Evolutionary conservation across 1,140 invertebrate genomes (phyloP).

Genomic region (Tetranychus urticae): DNA sequence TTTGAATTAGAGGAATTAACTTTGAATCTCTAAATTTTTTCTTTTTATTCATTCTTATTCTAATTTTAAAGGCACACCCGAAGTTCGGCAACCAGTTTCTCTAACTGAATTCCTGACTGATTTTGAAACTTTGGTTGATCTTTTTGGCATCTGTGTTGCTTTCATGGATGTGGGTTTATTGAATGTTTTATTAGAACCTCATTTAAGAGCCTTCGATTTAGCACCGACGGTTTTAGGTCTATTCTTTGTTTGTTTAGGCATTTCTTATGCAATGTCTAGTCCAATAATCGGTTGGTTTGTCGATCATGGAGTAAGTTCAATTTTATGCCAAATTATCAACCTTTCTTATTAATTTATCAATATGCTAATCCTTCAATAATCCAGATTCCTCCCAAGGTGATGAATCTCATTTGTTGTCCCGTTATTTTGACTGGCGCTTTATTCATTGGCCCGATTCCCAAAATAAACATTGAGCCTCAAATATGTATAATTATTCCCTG

Average conservation of each 20-base stretch:
- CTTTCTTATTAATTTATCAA: background rate
- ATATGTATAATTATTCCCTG: too few species aligned
- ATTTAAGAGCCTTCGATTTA: constrained; percentile 30
- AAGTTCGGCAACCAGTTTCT: too few species aligned
- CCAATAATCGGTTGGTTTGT: constrained; percentile 19
- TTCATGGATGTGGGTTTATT: constrained; percentile 32
- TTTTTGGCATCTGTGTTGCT: background rate
- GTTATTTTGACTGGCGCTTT: constrained; percentile 6
- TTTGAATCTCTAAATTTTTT: too few species aligned
- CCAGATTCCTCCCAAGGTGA: background rate
- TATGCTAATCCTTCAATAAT: background rate
- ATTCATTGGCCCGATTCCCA: constrained; percentile 13
- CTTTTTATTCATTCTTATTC: too few species aligned
- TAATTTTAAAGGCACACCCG: too few species aligned
- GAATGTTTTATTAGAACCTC: constrained; percentile 53
- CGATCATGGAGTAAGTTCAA: constrained; percentile 6
- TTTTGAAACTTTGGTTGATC: too few species aligned
- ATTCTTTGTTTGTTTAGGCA: constrained; percentile 19
- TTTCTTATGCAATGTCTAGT: constrained; percentile 18
- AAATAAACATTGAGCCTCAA: background rate
- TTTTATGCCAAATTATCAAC: too few species aligned
- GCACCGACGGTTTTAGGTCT: constrained; percentile 14
- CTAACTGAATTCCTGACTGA: too few species aligned
- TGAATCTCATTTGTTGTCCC: constrained; percentile 8
- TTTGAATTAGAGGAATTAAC: too few species aligned